Evolutionary conservation across 2,888 invertebrate species (phyloP).

Genomic region (Boloria selene): DNA sequence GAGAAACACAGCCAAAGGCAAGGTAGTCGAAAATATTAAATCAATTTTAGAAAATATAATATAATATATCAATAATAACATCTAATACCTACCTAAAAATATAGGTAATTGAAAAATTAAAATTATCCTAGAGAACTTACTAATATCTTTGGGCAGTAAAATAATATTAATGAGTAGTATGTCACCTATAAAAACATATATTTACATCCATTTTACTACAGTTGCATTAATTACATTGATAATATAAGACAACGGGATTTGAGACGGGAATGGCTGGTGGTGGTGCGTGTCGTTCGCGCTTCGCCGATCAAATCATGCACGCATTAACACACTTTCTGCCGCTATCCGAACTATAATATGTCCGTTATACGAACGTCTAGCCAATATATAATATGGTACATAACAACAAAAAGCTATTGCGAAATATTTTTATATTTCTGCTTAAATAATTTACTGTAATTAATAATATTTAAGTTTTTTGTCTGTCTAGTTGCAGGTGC

Average conservation of each 20-base stretch:
- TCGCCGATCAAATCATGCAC: slow-evolving; percentile 60
- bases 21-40: slow-evolving; percentile 15
- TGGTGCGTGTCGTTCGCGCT: slow-evolving; percentile 66
- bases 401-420: not conserved
- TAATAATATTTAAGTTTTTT: too few species aligned
- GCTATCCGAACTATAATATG: slow-evolving; percentile 69
- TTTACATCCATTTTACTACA: too few species aligned
- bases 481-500: too few species aligned
- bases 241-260: slow-evolving; percentile 57
- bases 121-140: too few species aligned
- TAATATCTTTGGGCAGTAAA: too few species aligned
- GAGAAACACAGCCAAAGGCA: slow-evolving; percentile 30
- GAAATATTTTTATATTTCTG: not conserved
- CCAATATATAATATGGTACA: not conserved
- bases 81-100: too few species aligned
- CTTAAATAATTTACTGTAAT: too few species aligned
- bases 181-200: not conserved
- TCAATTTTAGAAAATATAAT: slow-evolving; percentile 1
- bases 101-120: too few species aligned
- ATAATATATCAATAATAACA: not conserved
- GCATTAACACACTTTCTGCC: slow-evolving; percentile 74
- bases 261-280: slow-evolving; percentile 53
- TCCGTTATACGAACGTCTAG: slow-evolving; percentile 59
- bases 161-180: too few species aligned
- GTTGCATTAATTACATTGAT: not conserved